Base-by-base conservation (phyloP, 1,140 invertebrate genomes). In the Holcopasites calliopsidis region DNA sequence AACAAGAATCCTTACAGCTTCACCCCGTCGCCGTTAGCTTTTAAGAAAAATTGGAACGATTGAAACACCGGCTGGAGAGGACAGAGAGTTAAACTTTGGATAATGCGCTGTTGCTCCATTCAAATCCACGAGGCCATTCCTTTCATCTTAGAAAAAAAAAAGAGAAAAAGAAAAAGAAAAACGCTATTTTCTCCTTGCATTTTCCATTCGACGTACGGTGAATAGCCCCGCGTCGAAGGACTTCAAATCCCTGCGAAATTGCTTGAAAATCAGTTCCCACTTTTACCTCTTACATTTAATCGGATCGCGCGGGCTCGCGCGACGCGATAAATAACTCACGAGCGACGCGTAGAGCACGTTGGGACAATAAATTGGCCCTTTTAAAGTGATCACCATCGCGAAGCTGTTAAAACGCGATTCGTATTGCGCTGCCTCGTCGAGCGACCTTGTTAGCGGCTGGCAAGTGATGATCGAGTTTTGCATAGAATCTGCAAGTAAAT, bases 361-460 rank as follows among this genome's bases (percentile, higher is more conserved):
- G 13, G 11, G 18, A 38, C 8, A 2, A 13, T n/a, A 26, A 44
- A 61, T 61, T n/a, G 13, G 2, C 10, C 38, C 11, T 31, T 33
- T 23, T 23, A 13, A 21, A 11, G 1, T 10, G 49, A 66, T 40
- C 18, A 2, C 33, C 10, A 21, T 47, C 61, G n/a, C 28, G 4
- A 52, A 26, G 21, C 47, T 26, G 28, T 50, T 50, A 11, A 40
- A 68, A 66, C 26, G 28, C 11, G n/a, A 35, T 54, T 64, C 33
- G 28, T 40, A 40, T 40, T 26, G 10, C 16, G 3, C 13, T 31
- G 23, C 31, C 38, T 52, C 47, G 11, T 55, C 23, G 65, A 33
- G 33, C 31, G 40, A 77, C 54, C 61, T 65, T 72, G 58, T 72
- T 58, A 69, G 54, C 73, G 52, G 62, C 61, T 40, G 64, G 7